Evolutionary conservation across 1,140 invertebrate species (phyloP), one percentile per base, ranked within the genome.

Genomic region (Chelonus insularis): DNA sequence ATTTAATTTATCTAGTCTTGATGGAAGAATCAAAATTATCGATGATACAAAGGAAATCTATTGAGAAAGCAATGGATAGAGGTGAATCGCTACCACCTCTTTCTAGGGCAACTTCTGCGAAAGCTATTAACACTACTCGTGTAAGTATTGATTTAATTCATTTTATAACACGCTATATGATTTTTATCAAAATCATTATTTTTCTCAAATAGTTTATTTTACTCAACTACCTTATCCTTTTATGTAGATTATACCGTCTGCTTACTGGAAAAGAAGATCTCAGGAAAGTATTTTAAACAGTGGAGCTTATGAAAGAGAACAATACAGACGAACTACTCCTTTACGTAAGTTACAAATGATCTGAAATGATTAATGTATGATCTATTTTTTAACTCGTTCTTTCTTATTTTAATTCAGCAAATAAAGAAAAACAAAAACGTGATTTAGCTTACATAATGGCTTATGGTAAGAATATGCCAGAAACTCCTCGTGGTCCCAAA

Each of bases 1-100:
- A n/a, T n/a, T n/a, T n/a, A 7, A 29, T 4, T 29, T 29, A 29
- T 29, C 25, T 58, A 83, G 81, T 79, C 16, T 59, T 83, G n/a
- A 81, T 82, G 75, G 77, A 81, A 55, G 82, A 83, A 66, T 80
- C 80, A 1, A 82, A 79, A 62, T 55, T 82, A 4, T 71, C 74
- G 2, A 82, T 81, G 76, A 72, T 78, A 68, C 79, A 79, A 62
- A 75, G 79, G 20, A 79, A 78, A 67, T 65, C 66, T 0, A 76
- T 82, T 47, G 70, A 78, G 56, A 66, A 67, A 16, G 74, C 73
- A 4, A 60, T 82, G 0, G 72, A 80, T 34, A 75, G 66, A 36
- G 82, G 81, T 1, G 73, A 82, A 54, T 66, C 78, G 3, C 68
- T 83, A 9, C 72, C 72, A 51, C 72, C 77, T 0, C 54, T 57